Evolutionary conservation across 2,797 vertebrate species (phyloP).

Genomic region (Gorsachius magnificus): DNA sequence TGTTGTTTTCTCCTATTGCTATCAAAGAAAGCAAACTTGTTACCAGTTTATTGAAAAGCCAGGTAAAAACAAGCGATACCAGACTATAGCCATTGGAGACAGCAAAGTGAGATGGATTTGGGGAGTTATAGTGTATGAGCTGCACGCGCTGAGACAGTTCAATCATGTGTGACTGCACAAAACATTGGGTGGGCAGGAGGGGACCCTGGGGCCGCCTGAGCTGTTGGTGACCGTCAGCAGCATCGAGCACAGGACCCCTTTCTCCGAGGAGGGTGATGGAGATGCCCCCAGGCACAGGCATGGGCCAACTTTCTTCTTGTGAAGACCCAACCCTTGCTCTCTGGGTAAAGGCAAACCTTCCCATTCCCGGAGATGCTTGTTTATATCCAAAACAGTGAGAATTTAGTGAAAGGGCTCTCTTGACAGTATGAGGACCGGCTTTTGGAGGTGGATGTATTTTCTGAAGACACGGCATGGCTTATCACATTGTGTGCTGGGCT

Average conservation of each 20-base stretch:
- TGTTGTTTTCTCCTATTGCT: neutral
- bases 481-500: rapidly evolving
- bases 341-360: neutral
- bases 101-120: neutral
- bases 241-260: neutral
- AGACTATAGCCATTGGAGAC: neutral
- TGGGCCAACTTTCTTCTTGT: neutral
- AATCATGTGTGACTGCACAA: neutral
- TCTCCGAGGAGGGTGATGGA: neutral
- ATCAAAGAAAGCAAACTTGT: neutral
- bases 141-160: neutral
- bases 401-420: neutral
- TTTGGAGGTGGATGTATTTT: neutral
- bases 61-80: neutral
- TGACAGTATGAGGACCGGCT: neutral
- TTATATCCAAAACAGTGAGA: neutral
- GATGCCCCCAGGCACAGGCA: rapidly evolving
- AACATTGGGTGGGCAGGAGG: neutral
- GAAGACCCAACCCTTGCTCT: neutral
- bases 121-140: neutral
- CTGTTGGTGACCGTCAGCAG: rapidly evolving
- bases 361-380: too few relatives aligned
- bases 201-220: neutral
- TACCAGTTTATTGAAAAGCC: neutral
- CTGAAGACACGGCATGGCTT: neutral